Percentiles rank a stretch among this genome's conserved stretches.
Conservation (phyloP, 92 coral and sea anemone species). For the Bergia sp. region DNA sequence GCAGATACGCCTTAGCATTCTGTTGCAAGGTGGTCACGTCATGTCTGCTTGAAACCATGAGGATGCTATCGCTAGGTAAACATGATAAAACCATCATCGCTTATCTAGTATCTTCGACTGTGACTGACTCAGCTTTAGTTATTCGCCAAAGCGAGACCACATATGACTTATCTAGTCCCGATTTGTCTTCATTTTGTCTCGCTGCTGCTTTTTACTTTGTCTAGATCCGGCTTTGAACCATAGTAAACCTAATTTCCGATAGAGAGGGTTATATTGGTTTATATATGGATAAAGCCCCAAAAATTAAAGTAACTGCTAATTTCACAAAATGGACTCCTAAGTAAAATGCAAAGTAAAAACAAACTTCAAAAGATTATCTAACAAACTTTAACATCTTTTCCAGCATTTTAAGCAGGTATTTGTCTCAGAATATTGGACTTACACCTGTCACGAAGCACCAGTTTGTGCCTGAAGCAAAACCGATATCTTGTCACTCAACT, state of each 20-base stretch:
- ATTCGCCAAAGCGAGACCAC: background rate
- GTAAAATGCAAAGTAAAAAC: background rate
- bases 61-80: background rate
- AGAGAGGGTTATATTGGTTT: no score
- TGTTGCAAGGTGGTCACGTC: background rate
- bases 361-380: background rate
- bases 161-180: background rate
- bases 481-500: conserved; percentile 11
- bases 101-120: background rate
- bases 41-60: background rate
- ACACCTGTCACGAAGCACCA: conserved; percentile 16
- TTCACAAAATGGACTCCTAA: background rate
- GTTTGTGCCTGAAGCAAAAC: conserved; percentile 26
- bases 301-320: background rate
- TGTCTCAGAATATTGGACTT: conserved; percentile 34
- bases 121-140: background rate
- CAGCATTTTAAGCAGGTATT: conserved; percentile 3
- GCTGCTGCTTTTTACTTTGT: background rate
- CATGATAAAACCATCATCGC: background rate
- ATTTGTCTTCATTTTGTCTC: background rate
- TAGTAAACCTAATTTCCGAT: background rate
- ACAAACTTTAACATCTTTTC: background rate
- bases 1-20: no score
- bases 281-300: background rate
- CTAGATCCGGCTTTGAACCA: background rate